phyloP scores from a whole-genome alignment of 2,888 invertebrate species.

The Orchesella flavescens region DNA sequence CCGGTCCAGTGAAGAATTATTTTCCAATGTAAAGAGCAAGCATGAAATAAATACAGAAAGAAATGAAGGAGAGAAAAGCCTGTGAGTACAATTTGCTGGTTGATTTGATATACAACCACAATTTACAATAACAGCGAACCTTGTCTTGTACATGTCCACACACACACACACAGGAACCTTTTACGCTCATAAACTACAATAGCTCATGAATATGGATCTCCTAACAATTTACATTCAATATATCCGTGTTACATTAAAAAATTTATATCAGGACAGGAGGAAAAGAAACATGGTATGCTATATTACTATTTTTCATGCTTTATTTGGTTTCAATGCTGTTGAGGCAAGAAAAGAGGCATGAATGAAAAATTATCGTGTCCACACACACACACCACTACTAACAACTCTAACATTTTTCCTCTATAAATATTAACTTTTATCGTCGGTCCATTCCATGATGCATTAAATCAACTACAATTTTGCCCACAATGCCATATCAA shows the following conservation, averaged over 20 bases:
- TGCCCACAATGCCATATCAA: neutral
- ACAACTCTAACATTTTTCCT: neutral
- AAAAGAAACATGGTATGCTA: no score
- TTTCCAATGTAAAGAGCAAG: conserved; percentile 6
- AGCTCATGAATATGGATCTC: conserved; percentile 44
- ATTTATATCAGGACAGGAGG: no score
- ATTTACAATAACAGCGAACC: conserved; percentile 7
- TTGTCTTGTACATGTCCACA: conserved; percentile 4
- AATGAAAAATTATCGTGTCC: conserved; percentile 56
- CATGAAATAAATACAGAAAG: conserved; percentile 25
- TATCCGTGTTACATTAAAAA: no score
- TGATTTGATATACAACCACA: conserved; percentile 46
- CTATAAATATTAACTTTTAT: conserved; percentile 54
- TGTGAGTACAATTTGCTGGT: conserved; percentile 48
- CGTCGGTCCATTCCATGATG: conserved; percentile 23
- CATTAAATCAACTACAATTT: conserved; percentile 40
- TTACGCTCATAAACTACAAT: neutral
- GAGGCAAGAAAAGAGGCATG: conserved; percentile 26
- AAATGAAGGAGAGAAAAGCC: conserved; percentile 7
- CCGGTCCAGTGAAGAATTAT: conserved; percentile 6
- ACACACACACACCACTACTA: conserved; percentile 6
- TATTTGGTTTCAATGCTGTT: conserved; percentile 45
- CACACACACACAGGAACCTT: neutral
- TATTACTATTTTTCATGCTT: conserved; percentile 39
- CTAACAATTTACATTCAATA: no score